These are phyloP conservation scores for Chrysolina oricalcia DNA, from an alignment of 2,888 invertebrate genomes.

Conservation along the genomic window DNA sequence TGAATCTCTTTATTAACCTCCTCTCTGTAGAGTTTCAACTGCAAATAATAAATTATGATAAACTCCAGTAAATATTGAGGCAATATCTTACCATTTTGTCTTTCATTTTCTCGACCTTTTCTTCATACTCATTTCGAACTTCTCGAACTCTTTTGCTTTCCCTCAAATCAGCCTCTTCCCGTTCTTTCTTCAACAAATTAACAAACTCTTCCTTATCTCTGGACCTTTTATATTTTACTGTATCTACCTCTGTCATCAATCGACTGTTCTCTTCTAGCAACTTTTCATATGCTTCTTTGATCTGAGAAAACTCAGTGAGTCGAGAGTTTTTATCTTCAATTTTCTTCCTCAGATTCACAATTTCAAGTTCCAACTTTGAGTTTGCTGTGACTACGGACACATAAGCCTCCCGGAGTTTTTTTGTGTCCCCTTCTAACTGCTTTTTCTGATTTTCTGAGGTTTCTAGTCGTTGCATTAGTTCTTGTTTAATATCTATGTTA, in stretches of 20 bases:
- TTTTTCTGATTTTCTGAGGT: constrained; percentile 51
- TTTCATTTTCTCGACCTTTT: constrained; percentile 86
- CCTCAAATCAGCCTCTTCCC: constrained; percentile 62
- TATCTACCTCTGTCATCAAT: constrained; percentile 67
- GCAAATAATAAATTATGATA: constrained; percentile 59
- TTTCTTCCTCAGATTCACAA: constrained; percentile 58
- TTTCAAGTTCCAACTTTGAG: constrained; percentile 66
- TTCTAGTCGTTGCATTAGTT: constrained; percentile 58
- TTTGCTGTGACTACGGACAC: constrained; percentile 63
- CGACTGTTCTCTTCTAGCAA: constrained; percentile 69
- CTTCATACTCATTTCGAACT: constrained; percentile 80
- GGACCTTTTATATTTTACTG: constrained; percentile 67
- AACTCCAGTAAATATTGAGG: neutral
- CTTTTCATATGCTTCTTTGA: constrained; percentile 69
- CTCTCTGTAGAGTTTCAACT: constrained; percentile 78
- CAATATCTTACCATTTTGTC: constrained; percentile 82
- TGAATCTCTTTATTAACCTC: constrained; percentile 78
- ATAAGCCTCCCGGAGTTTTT: constrained; percentile 64
- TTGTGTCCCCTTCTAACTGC: constrained; percentile 48
- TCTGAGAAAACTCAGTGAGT: constrained; percentile 48
- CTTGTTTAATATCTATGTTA: constrained; percentile 58
- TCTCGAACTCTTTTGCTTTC: constrained; percentile 73
- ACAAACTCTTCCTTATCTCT: constrained; percentile 68
- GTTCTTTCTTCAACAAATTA: constrained; percentile 64
- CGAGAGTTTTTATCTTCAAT: constrained; percentile 62